A percentile compares a stretch with the other conserved stretches of the same genome.
Conservation (phyloP, 2,888 invertebrate genomes). For the Reticulitermes lucifugus region DNA sequence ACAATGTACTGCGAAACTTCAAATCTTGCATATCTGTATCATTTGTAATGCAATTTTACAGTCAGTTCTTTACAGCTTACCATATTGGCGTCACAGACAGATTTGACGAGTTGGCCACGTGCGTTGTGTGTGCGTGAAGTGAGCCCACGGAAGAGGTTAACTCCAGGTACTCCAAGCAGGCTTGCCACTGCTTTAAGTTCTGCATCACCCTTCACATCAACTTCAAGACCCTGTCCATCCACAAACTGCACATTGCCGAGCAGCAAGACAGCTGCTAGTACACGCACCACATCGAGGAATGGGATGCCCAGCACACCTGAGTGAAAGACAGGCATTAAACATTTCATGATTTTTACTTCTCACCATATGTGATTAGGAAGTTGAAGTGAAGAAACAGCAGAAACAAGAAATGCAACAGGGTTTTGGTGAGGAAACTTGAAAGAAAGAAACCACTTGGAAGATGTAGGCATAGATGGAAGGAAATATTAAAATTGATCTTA, state of each 20-base stretch:
- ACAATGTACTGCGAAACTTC: too few relatives aligned
- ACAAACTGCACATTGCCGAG: conserved; percentile 93
- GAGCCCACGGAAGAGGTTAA: conserved; percentile 82
- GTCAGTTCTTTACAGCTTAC: conserved; percentile 59
- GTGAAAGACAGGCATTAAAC: neutral
- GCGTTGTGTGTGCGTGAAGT: conserved; percentile 85
- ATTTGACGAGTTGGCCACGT: conserved; percentile 82
- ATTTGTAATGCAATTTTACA: too few relatives aligned
- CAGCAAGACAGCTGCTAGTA: conserved; percentile 89
- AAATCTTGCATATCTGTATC: too few relatives aligned
- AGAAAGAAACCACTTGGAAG: too few relatives aligned
- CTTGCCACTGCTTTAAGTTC: conserved; percentile 90
- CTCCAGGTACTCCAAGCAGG: conserved; percentile 81
- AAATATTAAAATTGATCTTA: too few relatives aligned
- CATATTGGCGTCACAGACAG: conserved; percentile 85
- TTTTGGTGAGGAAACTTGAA: too few relatives aligned
- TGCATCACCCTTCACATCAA: conserved; percentile 82
- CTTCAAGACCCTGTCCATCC: conserved; percentile 80
- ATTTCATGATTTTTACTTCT: neutral
- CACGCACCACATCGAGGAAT: conserved; percentile 92
- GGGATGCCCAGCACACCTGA: conserved; percentile 89
- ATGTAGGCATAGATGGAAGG: too few relatives aligned
- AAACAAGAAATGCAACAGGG: too few relatives aligned
- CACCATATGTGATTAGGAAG: too few relatives aligned
- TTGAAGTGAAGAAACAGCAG: too few relatives aligned